Percentiles rank a stretch among this genome's conserved stretches.
Evolutionary conservation across 2,797 vertebrate species (phyloP).

Genomic region (Hephaestus fuliginosus): DNA sequence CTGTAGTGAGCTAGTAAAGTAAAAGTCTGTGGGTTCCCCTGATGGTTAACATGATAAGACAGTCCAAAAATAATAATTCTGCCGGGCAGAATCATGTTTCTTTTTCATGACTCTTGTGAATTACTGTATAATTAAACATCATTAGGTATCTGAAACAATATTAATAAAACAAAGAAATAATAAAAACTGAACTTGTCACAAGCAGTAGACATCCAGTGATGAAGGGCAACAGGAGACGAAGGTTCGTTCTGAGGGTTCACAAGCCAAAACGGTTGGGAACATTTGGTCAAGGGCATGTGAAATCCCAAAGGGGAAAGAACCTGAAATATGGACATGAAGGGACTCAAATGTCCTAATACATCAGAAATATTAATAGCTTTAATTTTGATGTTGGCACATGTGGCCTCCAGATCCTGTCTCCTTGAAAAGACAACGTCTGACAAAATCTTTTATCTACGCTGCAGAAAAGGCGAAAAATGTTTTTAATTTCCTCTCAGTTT

Average conservation of each 20-base stretch:
- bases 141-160: not conserved
- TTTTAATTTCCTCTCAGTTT: conserved; percentile 53
- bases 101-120: not conserved
- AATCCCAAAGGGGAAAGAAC: conserved; percentile 7
- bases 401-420: conserved; percentile 24
- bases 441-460: conserved; percentile 22
- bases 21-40: not conserved
- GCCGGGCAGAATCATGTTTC: not conserved
- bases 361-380: conserved; percentile 48
- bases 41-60: too few relatives aligned
- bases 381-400: conserved; percentile 12
- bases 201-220: not conserved
- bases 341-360: conserved; percentile 9
- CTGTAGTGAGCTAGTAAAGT: fast-evolving
- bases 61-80: not conserved
- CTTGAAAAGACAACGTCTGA: conserved; percentile 29
- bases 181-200: not conserved
- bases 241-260: conserved; percentile 15
- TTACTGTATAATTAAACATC: not conserved
- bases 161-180: not conserved
- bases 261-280: not conserved
- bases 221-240: not conserved
- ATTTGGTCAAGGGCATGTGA: conserved; percentile 19
- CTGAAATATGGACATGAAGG: conserved; percentile 25
- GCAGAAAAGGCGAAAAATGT: not conserved